A percentile compares a stretch with the other conserved stretches of the same genome.
Evolutionary conservation across 2,113 vertebrate genomes (phyloP).

Genomic region (Sorex fumeus): DNA sequence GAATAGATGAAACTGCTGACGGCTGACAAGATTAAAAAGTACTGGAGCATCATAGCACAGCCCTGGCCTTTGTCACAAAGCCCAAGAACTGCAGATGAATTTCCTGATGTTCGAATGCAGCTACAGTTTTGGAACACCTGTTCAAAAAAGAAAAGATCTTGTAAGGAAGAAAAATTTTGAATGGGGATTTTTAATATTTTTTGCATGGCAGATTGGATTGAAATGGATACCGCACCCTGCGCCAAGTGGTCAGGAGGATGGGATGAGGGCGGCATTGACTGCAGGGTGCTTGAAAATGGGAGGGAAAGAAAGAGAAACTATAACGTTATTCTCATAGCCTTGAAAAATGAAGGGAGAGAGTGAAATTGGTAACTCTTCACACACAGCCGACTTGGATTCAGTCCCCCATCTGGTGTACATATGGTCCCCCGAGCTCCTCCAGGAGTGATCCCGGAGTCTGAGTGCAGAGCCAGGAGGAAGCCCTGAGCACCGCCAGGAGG

Average conservation of each 20-base stretch:
- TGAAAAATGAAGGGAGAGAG: background rate
- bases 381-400: too few species aligned
- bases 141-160: conserved; percentile 70
- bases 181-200: conserved; percentile 20
- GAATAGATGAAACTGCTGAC: conserved; percentile 88
- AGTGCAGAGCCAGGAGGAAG: too few species aligned
- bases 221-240: background rate
- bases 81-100: conserved; percentile 88
- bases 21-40: conserved; percentile 88
- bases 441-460: too few species aligned
- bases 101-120: conserved; percentile 86
- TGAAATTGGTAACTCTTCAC: too few species aligned
- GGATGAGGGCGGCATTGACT: too few species aligned
- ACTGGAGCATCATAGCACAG: conserved; percentile 88
- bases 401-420: too few species aligned
- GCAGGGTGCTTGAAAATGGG: too few species aligned
- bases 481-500: too few species aligned
- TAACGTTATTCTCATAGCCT: background rate
- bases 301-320: too few species aligned
- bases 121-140: conserved; percentile 90
- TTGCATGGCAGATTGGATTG: background rate
- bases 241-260: too few species aligned
- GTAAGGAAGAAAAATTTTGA: background rate
- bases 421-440: too few species aligned
- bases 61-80: conserved; percentile 86